Percentiles rank a stretch among this genome's conserved stretches.
phyloP scores from a whole-genome alignment of 2,113 vertebrate genomes.

The Seriola aureovittata region DNA sequence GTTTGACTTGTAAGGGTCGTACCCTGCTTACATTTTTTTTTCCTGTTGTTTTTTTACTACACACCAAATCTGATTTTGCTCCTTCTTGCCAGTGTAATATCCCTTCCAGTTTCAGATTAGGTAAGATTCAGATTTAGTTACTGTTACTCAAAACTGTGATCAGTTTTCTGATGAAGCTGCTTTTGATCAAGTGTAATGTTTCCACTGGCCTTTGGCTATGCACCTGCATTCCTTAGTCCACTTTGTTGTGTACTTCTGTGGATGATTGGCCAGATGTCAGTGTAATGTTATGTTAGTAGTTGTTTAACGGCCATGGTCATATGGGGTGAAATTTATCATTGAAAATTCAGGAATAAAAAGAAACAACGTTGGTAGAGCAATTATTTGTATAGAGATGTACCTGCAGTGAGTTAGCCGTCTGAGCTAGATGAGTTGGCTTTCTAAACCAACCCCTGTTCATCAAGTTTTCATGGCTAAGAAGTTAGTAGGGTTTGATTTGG shows the following conservation, averaged over 20 bases:
- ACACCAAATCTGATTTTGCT: conserved; percentile 15
- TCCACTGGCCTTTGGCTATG: not conserved
- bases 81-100: not conserved
- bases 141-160: not conserved
- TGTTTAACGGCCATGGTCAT: not conserved
- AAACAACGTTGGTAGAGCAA: too few species aligned
- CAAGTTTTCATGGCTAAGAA: not conserved
- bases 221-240: not conserved
- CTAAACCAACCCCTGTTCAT: not conserved
- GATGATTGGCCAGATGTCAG: not conserved
- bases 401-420: too few species aligned
- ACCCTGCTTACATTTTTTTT: conserved; percentile 8
- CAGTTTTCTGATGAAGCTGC: not conserved
- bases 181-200: not conserved
- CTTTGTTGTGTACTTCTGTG: not conserved
- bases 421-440: not conserved
- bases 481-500: not conserved
- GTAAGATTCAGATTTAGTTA: not conserved
- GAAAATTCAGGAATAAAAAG: not conserved
- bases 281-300: not conserved
- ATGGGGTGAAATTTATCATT: too few species aligned
- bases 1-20: conserved; percentile 34
- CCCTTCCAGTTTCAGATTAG: not conserved
- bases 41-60: not conserved
- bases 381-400: not conserved